Percentiles rank a stretch among this genome's conserved stretches.
Evolutionary conservation across 2,888 invertebrate genomes (phyloP).

Genomic region (Plebejus melissa): DNA sequence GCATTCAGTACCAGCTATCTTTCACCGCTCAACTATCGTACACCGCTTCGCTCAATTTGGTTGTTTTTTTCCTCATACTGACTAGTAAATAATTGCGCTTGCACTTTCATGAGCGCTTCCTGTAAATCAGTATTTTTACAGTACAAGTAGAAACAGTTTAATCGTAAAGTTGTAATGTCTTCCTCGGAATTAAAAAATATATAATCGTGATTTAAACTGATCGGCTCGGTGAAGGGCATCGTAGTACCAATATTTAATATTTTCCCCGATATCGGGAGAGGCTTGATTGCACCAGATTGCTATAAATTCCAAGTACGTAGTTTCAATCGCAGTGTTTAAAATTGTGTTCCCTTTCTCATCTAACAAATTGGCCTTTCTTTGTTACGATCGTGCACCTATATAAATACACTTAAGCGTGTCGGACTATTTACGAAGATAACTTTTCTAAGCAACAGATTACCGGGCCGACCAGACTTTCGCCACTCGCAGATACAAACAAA

Average conservation of each 20-base stretch:
- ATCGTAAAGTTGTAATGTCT: background rate
- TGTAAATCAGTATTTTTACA: background rate
- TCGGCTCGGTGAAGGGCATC: constrained; percentile 55
- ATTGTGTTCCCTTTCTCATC: constrained; percentile 74
- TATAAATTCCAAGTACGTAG: constrained; percentile 73
- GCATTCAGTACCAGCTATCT: constrained; percentile 70
- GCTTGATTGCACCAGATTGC: constrained; percentile 72
- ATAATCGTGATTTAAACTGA: constrained; percentile 26
- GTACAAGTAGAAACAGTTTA: background rate
- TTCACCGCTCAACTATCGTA: constrained; percentile 71
- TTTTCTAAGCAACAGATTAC: constrained; percentile 35
- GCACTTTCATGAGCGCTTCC: constrained; percentile 21
- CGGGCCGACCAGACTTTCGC: constrained; percentile 19
- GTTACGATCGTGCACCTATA: constrained; percentile 52
- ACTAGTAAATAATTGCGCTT: constrained; percentile 33
- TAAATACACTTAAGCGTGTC: constrained; percentile 45
- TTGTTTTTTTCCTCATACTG: constrained; percentile 44
- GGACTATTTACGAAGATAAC: constrained; percentile 38
- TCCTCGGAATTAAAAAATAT: background rate
- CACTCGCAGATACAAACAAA: constrained; percentile 12
- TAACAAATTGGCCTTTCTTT: constrained; percentile 74
- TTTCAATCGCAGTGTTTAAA: constrained; percentile 69
- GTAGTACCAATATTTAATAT: constrained; percentile 66
- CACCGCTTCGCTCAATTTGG: constrained; percentile 39
- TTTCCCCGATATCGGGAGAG: constrained; percentile 63